phyloP scores from a whole-genome alignment of 2,797 vertebrate species.

The Carcharodon carcharias region DNA sequence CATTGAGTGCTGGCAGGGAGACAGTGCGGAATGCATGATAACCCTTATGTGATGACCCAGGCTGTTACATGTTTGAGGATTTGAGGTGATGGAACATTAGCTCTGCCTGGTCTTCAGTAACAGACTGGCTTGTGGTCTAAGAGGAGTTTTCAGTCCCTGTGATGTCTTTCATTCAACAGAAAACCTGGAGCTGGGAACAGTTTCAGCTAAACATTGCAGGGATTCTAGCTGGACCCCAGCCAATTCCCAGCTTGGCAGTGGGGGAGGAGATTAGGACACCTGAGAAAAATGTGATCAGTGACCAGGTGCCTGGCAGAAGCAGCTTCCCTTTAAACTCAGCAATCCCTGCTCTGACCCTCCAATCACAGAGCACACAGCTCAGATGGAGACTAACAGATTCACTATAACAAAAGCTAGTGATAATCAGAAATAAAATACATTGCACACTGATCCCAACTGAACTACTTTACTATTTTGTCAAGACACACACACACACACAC shows the following conservation, averaged over 20 bases:
- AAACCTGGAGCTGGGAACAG: neutral
- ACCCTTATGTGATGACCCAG: neutral
- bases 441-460: neutral
- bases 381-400: neutral
- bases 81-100: neutral
- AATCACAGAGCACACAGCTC: no score
- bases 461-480: rapidly evolving
- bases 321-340: no score
- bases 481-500: no score
- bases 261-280: no score
- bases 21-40: neutral
- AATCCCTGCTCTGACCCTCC: no score
- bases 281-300: no score
- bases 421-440: no score
- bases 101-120: neutral
- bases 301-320: no score
- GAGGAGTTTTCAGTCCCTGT: neutral
- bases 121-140: neutral
- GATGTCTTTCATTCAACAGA: neutral
- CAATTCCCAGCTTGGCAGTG: neutral
- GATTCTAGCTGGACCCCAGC: neutral
- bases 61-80: neutral
- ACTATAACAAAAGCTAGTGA: no score
- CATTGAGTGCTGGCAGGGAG: neutral
- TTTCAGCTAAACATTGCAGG: neutral